Base-by-base conservation (phyloP, 2,888 invertebrate genomes). In the Cryptocephalus primarius region DNA sequence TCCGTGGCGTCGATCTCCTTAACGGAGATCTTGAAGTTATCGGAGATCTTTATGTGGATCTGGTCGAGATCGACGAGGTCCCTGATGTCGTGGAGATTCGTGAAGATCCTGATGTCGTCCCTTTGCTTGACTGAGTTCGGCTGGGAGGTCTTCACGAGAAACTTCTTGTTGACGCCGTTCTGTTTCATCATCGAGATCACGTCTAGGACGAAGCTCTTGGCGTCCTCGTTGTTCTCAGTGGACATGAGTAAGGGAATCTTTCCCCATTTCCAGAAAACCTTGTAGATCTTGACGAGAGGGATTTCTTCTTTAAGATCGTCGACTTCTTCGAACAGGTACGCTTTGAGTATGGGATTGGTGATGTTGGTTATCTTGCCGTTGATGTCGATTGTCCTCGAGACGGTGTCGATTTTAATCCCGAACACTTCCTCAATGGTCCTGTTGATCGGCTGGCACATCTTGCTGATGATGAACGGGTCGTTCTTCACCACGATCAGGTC, bases 221-320 rank as follows among this genome's bases (percentile, higher is more conserved):
- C 46, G 13, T 56, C 51, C 13, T 51, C 50, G 13, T 46, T 32
- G n/a, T 51, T 43, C 46, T 54, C 48, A 10, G 52, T 40, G 9
- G 47, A 43, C 8, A 59, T 39, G 14, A 55, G 11, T 10, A 59
- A 43, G 8, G 59, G 55, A 33, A 54, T 51, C 14, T 53, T 46
- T 2, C 55, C 56, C 8, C 54, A 51, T 47, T 59, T 59, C 59
- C 59, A 59, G 44, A 59, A 57, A 11, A 55, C 48, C 8, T 47
- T 51, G 42, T 58, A 59, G 1, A 56, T 42, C 41, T 48, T 49
- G 8, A 48, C 41, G 10, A 59, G 36, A 8, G 53, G 51, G 6
- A 57, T 43, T 32, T 56, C 51, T 4, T 50, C 45, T 11, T 36
- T 12, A 4, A 45, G 32, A 9, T 47, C 47, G 10, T 46, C 48